Evolutionary conservation across 2,113 vertebrate species (phyloP).

Genomic region (Coptodon rendalli): DNA sequence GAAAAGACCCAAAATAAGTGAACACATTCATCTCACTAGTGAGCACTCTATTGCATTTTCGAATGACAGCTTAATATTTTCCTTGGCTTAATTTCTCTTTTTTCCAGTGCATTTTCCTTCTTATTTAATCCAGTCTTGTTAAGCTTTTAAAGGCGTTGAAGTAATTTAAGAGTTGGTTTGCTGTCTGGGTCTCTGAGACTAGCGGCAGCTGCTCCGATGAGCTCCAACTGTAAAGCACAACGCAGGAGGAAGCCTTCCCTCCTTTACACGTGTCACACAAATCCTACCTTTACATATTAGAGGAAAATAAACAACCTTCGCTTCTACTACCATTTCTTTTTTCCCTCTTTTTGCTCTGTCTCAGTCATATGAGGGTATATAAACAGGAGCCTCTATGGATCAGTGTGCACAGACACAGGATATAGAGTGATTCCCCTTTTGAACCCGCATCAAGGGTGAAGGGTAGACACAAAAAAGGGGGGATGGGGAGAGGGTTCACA

Average conservation of each 20-base stretch:
- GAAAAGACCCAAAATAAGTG: not conserved
- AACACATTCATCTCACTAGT: not conserved
- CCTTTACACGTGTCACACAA: conserved; percentile 28
- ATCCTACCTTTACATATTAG: conserved; percentile 28
- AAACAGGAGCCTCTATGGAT: conserved; percentile 42
- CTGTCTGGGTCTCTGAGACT: not conserved
- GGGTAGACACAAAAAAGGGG: not conserved
- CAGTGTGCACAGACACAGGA: conserved; percentile 38
- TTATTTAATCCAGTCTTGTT: not conserved
- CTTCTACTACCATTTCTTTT: not conserved
- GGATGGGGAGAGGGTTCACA: not conserved
- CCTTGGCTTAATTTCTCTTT: not conserved
- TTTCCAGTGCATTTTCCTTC: not conserved
- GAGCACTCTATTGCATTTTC: not conserved
- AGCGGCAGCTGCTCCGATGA: not conserved
- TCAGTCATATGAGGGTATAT: conserved; percentile 35
- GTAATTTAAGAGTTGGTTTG: not conserved
- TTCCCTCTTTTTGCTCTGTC: not conserved
- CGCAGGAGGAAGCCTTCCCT: conserved; percentile 11
- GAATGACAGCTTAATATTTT: not conserved
- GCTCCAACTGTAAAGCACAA: not conserved
- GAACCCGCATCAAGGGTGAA: conserved; percentile 33
- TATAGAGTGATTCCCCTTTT: conserved; percentile 44
- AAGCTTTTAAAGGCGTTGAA: not conserved
- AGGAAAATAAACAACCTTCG: conserved; percentile 40